phyloP scores from a whole-genome alignment of 2,888 invertebrate species.

The Corbicula japonica region DNA sequence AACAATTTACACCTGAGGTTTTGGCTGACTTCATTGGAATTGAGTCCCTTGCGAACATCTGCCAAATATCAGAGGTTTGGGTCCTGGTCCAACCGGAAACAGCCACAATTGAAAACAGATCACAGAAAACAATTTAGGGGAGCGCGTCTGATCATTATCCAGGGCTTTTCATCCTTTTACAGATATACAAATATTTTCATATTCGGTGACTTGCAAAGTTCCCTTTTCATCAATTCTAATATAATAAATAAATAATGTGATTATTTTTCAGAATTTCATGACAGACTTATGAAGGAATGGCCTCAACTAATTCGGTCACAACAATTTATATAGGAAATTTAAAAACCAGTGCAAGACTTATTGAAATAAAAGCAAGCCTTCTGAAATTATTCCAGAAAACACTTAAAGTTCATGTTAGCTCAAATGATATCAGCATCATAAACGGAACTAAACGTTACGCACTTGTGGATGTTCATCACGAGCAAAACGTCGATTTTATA shows the following conservation, averaged over 20 bases:
- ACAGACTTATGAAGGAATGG: slow-evolving; percentile 8
- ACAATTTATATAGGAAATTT: slow-evolving; percentile 74
- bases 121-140: too few relatives aligned
- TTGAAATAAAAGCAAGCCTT: slow-evolving; percentile 65
- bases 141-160: too few relatives aligned
- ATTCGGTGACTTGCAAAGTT: too few relatives aligned
- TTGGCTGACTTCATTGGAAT: too few relatives aligned
- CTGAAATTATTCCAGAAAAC: slow-evolving; percentile 59
- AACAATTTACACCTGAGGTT: too few relatives aligned
- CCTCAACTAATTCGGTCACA: slow-evolving; percentile 24
- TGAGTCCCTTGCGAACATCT: too few relatives aligned
- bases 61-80: too few relatives aligned
- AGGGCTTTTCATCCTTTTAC: too few relatives aligned
- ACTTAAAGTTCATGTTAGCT: slow-evolving; percentile 43
- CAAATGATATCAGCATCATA: slow-evolving; percentile 62
- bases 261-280: not conserved
- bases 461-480: slow-evolving; percentile 69
- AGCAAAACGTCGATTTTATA: slow-evolving; percentile 62
- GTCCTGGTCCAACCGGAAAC: too few relatives aligned
- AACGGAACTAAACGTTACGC: slow-evolving; percentile 66
- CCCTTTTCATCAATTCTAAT: not conserved
- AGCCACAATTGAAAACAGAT: too few relatives aligned
- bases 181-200: too few relatives aligned
- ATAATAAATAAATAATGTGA: not conserved
- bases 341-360: slow-evolving; percentile 49